These are phyloP conservation scores for Mycteria americana DNA, from an alignment of 2,797 vertebrate species.

Conservation along the genomic window DNA sequence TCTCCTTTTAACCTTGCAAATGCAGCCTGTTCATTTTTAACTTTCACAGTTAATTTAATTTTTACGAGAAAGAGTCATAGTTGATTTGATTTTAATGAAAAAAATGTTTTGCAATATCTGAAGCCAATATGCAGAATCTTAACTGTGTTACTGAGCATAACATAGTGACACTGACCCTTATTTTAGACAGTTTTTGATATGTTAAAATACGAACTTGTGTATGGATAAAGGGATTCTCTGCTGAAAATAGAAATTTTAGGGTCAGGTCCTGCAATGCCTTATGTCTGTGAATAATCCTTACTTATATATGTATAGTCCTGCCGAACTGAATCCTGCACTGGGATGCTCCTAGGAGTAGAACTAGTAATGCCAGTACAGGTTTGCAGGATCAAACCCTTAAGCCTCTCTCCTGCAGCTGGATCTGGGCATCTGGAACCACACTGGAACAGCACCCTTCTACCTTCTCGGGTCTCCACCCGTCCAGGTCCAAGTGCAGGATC, in stretches of 20 bases:
- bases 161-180: neutral
- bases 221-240: conserved; percentile 8
- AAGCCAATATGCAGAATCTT: conserved; percentile 24
- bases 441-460: neutral
- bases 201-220: neutral
- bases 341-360: neutral
- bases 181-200: neutral
- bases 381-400: neutral
- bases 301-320: neutral
- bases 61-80: neutral
- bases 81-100: conserved; percentile 13
- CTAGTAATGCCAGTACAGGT: neutral
- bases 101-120: neutral
- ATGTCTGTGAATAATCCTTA: conserved; percentile 31
- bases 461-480: neutral
- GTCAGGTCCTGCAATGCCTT: conserved; percentile 61
- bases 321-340: neutral
- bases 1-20: conserved; percentile 20
- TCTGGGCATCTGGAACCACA: neutral
- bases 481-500: conserved; percentile 3
- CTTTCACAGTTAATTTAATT: neutral
- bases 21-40: conserved; percentile 29
- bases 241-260: conserved; percentile 26
- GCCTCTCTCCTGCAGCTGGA: neutral
- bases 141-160: conserved; percentile 16